phyloP scores from a whole-genome alignment of 2,888 invertebrate genomes.

The Torymus aiolomorphi region DNA sequence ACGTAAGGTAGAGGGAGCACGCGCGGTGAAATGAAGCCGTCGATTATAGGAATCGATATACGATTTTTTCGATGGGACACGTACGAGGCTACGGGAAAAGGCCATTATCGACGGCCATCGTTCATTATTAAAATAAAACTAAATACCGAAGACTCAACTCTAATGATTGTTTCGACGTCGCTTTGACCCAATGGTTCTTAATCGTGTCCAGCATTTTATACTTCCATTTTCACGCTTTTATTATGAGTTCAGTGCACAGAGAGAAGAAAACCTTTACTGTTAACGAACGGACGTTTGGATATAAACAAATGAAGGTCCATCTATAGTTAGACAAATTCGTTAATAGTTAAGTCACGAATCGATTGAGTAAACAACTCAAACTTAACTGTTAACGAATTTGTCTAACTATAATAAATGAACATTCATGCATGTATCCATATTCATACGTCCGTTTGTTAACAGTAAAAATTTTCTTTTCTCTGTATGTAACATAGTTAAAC shows the following conservation, averaged over 20 bases:
- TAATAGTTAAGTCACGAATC: no score
- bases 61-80: conserved; percentile 63
- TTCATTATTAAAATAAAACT: conserved; percentile 73
- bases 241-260: not conserved
- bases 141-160: conserved; percentile 70
- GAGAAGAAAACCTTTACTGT: no score
- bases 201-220: conserved; percentile 3
- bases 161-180: conserved; percentile 63
- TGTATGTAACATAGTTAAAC: no score
- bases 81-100: not conserved
- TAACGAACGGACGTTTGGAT: no score
- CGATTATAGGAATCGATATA: conserved; percentile 72
- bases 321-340: no score
- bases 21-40: conserved; percentile 67
- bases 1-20: conserved; percentile 59
- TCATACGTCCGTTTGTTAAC: no score
- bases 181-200: conserved; percentile 64
- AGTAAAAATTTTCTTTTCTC: no score
- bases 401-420: no score
- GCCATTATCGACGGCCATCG: conserved; percentile 67
- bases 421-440: no score
- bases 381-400: no score
- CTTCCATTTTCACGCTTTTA: conserved; percentile 43
- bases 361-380: no score
- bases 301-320: no score